Base-by-base conservation (phyloP, 1,140 invertebrate species). In the Melanaphis sacchari region DNA sequence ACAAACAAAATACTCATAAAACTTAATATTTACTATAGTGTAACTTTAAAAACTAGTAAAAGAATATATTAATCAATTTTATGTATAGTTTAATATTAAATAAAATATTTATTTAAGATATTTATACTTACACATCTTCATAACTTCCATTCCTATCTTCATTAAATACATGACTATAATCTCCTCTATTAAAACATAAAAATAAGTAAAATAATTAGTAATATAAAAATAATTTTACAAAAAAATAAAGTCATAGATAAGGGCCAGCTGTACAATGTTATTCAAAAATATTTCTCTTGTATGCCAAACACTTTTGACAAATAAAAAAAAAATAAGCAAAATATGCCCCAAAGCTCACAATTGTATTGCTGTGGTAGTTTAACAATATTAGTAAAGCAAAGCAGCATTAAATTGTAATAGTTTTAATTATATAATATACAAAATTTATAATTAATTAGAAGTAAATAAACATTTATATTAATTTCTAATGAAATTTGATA, bases 111-210 rank as follows among this genome's bases (percentile, higher is more conserved):
- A 6, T 49, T 9, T 88, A 88, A 49, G 2, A 49, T 49, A 66
- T 43, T 36, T 38, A 88, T 89, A 76, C 84, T 93, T 46, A 89
- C 93, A 89, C 8, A 46, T 90, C 93, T 93, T 93, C 93, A 46
- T 90, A 88, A 76, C 41, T 93, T 26, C 31, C 31, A 87, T 93
- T 93, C 59, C 59, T 88, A 41, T 88, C 81, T 41, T 59, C 93
- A 93, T 89, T 88, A 46, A 85, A 59, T 26, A 93, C 49, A 88
- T 0, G 11, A 85, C 26, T 85, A 93, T 85, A 93, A 49, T 93
- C 91, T 85, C 91, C 46, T 38, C 91, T 92, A 22, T 22, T 26
- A 41, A 84, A 92, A 92, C 54, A 40, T 40, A 26, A 40, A 49
- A 49, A 49, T 41, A 82, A 59, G 31, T 40, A 59, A 54, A 90